Conservation (phyloP, 2,888 invertebrate genomes). For the Chymomyza procnemis region DNA sequence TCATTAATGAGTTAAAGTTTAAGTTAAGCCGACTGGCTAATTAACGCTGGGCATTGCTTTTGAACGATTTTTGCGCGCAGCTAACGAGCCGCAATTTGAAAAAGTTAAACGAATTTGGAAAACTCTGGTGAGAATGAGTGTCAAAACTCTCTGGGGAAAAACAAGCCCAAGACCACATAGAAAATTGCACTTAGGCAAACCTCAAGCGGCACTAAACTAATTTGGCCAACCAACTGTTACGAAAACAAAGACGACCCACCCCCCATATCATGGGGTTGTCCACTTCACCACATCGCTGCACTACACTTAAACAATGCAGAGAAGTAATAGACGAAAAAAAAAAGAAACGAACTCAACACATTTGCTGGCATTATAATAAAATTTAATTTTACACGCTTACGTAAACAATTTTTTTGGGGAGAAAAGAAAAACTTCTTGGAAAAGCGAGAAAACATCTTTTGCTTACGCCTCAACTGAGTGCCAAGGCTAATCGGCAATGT, state of each 20-base stretch:
- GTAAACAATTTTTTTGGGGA: constrained; percentile 51
- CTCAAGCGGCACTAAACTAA: constrained; percentile 40
- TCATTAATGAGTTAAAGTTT: constrained; percentile 72
- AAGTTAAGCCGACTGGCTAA: constrained; percentile 52
- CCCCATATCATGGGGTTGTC: constrained; percentile 14
- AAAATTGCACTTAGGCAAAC: constrained; percentile 30
- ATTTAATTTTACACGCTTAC: constrained; percentile 68
- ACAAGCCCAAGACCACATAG: not conserved
- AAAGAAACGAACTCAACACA: constrained; percentile 26
- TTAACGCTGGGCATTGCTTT: constrained; percentile 58
- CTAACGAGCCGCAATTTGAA: constrained; percentile 68
- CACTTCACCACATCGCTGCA: constrained; percentile 18
- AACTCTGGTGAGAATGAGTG: not conserved
- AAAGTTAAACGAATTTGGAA: constrained; percentile 38
- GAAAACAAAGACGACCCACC: constrained; percentile 27
- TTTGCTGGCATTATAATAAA: constrained; percentile 62
- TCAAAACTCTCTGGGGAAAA: constrained; percentile 14
- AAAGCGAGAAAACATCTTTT: constrained; percentile 7
- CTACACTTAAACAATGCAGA: constrained; percentile 28
- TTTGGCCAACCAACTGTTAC: constrained; percentile 57
- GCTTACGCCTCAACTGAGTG: constrained; percentile 41
- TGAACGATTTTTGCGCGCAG: constrained; percentile 37
- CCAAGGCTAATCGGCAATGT: constrained; percentile 55
- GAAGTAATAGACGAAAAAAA: constrained; percentile 25
- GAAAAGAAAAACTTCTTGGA: not conserved